phyloP scores from a whole-genome alignment of 2,888 invertebrate genomes.

The Dynastes hyllus region DNA sequence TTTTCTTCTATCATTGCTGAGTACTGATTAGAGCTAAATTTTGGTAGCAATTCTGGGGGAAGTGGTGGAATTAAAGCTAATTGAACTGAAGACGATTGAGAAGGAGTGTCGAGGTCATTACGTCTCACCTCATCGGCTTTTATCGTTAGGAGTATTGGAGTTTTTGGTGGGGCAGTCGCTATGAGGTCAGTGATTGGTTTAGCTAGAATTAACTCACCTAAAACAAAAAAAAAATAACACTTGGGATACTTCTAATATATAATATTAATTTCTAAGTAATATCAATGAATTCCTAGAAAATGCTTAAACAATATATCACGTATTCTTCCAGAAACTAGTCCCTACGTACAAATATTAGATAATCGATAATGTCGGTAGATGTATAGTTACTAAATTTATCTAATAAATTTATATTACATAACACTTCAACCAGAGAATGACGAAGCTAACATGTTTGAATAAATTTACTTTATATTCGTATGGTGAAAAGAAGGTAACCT shows the following conservation, averaged over 20 bases:
- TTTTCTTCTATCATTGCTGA: constrained; percentile 86
- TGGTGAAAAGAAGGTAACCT: neutral
- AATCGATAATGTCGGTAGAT: neutral
- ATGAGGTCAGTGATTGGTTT: constrained; percentile 86
- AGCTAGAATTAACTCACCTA: constrained; percentile 81
- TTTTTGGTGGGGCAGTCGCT: constrained; percentile 86
- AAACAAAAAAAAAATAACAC: constrained; percentile 57
- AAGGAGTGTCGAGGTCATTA: constrained; percentile 78
- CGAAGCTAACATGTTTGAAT: neutral
- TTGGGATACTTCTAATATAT: no score
- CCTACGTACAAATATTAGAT: constrained; percentile 49
- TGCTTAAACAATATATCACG: no score
- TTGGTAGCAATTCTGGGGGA: constrained; percentile 64
- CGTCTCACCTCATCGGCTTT: constrained; percentile 90
- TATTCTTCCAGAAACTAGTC: no score
- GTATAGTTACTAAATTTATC: neutral
- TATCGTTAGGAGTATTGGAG: constrained; percentile 87
- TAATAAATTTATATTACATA: constrained; percentile 1
- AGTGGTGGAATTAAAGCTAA: constrained; percentile 82
- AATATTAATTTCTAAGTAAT: no score
- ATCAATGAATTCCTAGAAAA: no score
- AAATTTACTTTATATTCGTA: constrained; percentile 4
- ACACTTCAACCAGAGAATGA: no score
- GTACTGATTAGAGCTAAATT: constrained; percentile 74
- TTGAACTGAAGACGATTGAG: constrained; percentile 87